Conservation (phyloP, 2,113 vertebrate species). For the Leptocoma aspasia region DNA sequence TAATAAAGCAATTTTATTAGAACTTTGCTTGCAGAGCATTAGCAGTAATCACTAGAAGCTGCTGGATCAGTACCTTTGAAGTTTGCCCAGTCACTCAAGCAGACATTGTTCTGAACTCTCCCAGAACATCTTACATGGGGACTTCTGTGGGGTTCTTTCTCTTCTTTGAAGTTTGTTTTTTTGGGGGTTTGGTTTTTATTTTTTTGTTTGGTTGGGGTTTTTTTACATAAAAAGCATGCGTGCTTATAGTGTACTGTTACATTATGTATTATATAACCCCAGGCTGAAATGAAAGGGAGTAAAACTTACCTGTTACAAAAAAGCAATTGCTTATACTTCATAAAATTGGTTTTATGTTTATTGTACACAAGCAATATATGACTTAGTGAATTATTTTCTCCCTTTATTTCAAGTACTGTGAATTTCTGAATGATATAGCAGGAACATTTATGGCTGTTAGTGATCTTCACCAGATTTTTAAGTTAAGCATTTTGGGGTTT, state of each 20-base stretch:
- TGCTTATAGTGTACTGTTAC: neutral
- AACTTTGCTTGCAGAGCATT: neutral
- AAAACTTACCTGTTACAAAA: neutral
- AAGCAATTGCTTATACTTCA: neutral
- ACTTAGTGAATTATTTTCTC: neutral
- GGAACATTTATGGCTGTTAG: neutral
- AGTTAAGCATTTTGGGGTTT: neutral
- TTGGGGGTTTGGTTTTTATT: neutral
- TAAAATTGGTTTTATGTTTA: neutral
- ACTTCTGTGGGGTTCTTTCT: neutral
- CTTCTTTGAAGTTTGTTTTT: neutral
- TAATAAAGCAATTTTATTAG: neutral
- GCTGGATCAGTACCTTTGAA: neutral
- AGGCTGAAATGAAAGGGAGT: neutral
- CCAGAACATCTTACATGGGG: neutral
- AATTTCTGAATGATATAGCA: neutral
- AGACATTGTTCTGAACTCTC: neutral
- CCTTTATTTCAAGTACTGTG: neutral
- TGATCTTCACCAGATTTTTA: neutral
- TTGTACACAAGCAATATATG: accelerated
- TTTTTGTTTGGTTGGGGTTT: neutral
- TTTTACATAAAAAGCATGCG: neutral
- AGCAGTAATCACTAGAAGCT: neutral
- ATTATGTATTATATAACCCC: neutral
- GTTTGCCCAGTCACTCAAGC: neutral